Percentiles rank a stretch among this genome's conserved stretches.
These are phyloP conservation scores for Ceratothoa steindachneri DNA, from an alignment of 2,888 invertebrate species.

Conservation along the genomic window DNA sequence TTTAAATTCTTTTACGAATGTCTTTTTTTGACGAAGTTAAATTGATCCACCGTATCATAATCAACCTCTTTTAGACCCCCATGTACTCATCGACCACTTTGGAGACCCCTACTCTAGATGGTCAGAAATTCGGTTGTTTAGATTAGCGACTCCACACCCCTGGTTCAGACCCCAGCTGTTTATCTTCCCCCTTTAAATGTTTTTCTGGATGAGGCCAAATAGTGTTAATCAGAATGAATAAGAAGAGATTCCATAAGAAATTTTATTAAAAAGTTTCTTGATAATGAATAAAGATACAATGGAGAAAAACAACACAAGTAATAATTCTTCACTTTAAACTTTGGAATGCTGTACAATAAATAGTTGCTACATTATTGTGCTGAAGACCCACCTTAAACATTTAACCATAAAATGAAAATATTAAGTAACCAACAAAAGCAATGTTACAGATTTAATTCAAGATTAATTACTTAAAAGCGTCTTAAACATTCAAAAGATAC, in stretches of 20 bases:
- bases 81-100: too few relatives aligned
- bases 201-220: too few relatives aligned
- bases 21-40: too few relatives aligned
- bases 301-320: neutral
- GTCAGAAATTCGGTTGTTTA: too few relatives aligned
- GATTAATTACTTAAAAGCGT: neutral
- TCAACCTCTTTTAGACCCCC: too few relatives aligned
- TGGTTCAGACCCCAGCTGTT: too few relatives aligned
- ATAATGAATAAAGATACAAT: neutral
- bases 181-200: too few relatives aligned
- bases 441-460: neutral
- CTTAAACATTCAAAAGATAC: neutral
- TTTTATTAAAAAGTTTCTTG: neutral
- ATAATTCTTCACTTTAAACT: neutral
- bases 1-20: too few relatives aligned
- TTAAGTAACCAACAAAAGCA: neutral
- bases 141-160: too few relatives aligned
- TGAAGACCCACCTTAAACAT: neutral
- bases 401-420: neutral
- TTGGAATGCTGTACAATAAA: neutral
- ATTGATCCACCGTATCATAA: too few relatives aligned
- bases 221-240: too few relatives aligned
- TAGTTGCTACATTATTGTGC: neutral
- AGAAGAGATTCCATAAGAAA: neutral
- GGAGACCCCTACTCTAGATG: too few relatives aligned